A percentile compares a stretch with the other conserved stretches of the same genome.
Evolutionary conservation across 2,113 vertebrate genomes (phyloP).

Genomic region (Dolichotis patagonum): DNA sequence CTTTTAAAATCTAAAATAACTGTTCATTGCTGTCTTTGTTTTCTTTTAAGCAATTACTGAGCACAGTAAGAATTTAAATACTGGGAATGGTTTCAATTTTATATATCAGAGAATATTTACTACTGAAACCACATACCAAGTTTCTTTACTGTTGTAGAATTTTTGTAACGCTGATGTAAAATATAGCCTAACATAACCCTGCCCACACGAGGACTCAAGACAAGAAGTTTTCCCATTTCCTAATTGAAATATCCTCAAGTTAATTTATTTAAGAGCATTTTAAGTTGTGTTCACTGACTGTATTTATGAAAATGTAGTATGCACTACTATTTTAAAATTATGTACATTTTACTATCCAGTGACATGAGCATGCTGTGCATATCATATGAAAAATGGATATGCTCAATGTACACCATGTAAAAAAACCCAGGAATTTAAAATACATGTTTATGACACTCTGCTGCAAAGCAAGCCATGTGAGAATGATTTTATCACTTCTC

Average conservation of each 20-base stretch:
- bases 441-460: neutral
- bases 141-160: neutral
- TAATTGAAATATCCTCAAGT: constrained; percentile 28
- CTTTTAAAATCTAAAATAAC: constrained; percentile 19
- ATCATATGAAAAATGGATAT: neutral
- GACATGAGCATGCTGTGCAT: neutral
- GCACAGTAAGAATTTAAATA: neutral
- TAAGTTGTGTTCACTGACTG: neutral
- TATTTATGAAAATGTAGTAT: neutral
- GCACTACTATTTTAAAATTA: neutral
- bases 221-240: neutral
- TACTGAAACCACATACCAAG: neutral
- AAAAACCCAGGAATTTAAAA: neutral
- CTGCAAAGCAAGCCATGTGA: neutral
- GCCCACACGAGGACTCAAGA: neutral
- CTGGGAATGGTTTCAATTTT: neutral
- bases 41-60: neutral
- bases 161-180: neutral
- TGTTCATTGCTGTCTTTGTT: neutral
- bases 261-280: neutral
- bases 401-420: no score
- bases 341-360: neutral
- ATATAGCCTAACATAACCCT: neutral
- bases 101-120: constrained; percentile 17
- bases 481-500: neutral